Conservation (phyloP, 1,140 invertebrate genomes). For the Cardiocondyla obscurior region DNA sequence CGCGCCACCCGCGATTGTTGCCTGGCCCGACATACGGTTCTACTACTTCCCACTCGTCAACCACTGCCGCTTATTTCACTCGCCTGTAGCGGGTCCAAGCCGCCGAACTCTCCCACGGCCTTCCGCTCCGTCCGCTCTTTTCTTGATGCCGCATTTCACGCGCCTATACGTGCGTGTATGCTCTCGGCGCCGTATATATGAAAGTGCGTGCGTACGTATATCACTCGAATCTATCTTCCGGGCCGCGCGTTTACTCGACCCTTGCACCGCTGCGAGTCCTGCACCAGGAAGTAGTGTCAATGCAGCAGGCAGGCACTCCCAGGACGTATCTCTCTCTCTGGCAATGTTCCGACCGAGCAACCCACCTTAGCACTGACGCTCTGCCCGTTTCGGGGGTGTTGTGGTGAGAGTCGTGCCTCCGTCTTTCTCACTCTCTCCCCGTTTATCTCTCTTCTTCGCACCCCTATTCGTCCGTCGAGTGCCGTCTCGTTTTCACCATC, state of each 20-base stretch:
- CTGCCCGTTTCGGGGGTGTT: slow-evolving; percentile 79
- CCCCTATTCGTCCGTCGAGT: slow-evolving; percentile 14
- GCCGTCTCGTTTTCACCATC: slow-evolving; percentile 63
- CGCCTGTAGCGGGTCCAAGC: slow-evolving; percentile 1
- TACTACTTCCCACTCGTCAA: slow-evolving; percentile 34
- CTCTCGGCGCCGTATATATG: too few species aligned
- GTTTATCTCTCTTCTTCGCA: slow-evolving; percentile 23
- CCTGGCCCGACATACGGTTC: slow-evolving; percentile 32
- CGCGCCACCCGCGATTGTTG: not conserved
- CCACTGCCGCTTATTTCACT: slow-evolving; percentile 7
- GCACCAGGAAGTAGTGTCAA: slow-evolving; percentile 69
- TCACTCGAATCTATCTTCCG: not conserved
- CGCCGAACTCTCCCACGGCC: not conserved
- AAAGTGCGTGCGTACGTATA: not conserved
- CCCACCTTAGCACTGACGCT: slow-evolving; percentile 83
- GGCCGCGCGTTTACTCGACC: slow-evolving; percentile 59
- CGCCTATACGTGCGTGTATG: slow-evolving; percentile 46
- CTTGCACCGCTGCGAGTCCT: slow-evolving; percentile 66
- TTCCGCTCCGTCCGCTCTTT: not conserved
- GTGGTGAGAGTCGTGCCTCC: slow-evolving; percentile 74
- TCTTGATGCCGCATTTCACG: slow-evolving; percentile 4
- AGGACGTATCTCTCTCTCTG: slow-evolving; percentile 76
- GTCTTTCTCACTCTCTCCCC: slow-evolving; percentile 43
- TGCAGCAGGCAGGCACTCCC: slow-evolving; percentile 81
- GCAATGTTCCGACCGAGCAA: slow-evolving; percentile 81